Evolutionary conservation across 2,888 invertebrate species (phyloP), one percentile per base, ranked within the genome.

Genomic region (Conchocele bisecta): DNA sequence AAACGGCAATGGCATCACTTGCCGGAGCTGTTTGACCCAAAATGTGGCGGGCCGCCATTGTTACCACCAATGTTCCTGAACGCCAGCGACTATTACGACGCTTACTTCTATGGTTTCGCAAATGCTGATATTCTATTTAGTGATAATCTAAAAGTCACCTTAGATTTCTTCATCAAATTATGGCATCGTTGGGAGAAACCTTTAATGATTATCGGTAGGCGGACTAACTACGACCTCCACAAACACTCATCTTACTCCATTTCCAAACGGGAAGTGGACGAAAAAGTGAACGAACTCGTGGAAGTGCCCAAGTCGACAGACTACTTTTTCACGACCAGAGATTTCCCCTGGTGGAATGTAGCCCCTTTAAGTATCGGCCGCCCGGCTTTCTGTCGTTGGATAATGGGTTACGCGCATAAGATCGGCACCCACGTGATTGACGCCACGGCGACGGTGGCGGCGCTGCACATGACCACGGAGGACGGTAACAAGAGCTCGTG

Each of bases 271-370:
- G 54, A 54, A 22, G 20, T 54, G 5, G 26, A 37, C 5, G 2
- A 39, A 37, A 22, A 31, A 7, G 54, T 54, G 11, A 13, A 15
- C 5, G n/a, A 37, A 37, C 29, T 11, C n/a, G 37, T 26, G 13
- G 31, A 20, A 11, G 54, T 54, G 4, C 37, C 26, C 4, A 54
- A 51, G 31, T 60, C 60, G 17, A 28, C 60, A 17, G 60, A 60
- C 41, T 60, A 60, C 48, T 60, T 60, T 51, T 29, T 60, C 28
- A 60, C 60, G 7, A 60, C 37, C 9, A 51, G 39, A 20, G 48
- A 39, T 26, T 60, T 60, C 17, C 60, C 60, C 9, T 60, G 60
- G 60, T 29, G 17, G 1, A 41, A 51, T 13, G 51, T 60, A 33
- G 50, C 60, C 11, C 60, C 60, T 0, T 42, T 60, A 20, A 50